Evolutionary conservation across 2,888 invertebrate genomes (phyloP).

Genomic region (Caenorhabditis virilis): DNA sequence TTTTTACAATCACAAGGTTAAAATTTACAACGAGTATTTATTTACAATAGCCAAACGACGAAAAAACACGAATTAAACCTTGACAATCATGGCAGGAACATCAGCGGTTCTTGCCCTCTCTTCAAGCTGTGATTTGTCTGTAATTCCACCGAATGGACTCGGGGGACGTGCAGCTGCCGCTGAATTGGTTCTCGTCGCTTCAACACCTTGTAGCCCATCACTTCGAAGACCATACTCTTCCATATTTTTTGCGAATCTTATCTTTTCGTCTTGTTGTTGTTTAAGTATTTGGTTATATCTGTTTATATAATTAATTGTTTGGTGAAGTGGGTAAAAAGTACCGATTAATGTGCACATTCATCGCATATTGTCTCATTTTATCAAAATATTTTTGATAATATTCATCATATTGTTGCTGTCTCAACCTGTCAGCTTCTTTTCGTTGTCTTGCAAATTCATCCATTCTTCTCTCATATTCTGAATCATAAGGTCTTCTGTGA

Average conservation of each 20-base stretch:
- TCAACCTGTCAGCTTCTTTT: conserved; percentile 18
- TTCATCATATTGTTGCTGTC: conserved; percentile 28
- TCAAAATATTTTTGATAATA: conserved; percentile 52
- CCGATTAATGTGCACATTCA: conserved; percentile 33
- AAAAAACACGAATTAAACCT: too few relatives aligned
- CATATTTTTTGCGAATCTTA: conserved; percentile 40
- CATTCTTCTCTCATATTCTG: conserved; percentile 20
- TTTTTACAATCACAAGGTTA: too few relatives aligned
- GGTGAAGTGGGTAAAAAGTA: too few relatives aligned
- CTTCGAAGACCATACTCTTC: conserved; percentile 39
- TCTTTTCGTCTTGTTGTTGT: conserved; percentile 36
- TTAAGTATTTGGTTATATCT: conserved; percentile 40
- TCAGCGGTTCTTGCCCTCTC: conserved; percentile 21
- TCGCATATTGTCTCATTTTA: conserved; percentile 44
- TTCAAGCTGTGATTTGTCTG: conserved; percentile 29
- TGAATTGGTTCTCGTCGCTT: neutral
- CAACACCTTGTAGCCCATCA: conserved; percentile 16
- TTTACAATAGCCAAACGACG: too few relatives aligned
- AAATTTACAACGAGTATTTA: too few relatives aligned
- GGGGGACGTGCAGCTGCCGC: neutral
- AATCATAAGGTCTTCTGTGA: conserved; percentile 11
- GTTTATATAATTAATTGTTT: too few relatives aligned
- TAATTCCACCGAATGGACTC: conserved; percentile 43
- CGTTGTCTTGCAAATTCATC: conserved; percentile 23
- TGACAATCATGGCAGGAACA: conserved; percentile 25